Conservation (phyloP, 1,140 invertebrate genomes). For the Sitodiplosis mosellana region DNA sequence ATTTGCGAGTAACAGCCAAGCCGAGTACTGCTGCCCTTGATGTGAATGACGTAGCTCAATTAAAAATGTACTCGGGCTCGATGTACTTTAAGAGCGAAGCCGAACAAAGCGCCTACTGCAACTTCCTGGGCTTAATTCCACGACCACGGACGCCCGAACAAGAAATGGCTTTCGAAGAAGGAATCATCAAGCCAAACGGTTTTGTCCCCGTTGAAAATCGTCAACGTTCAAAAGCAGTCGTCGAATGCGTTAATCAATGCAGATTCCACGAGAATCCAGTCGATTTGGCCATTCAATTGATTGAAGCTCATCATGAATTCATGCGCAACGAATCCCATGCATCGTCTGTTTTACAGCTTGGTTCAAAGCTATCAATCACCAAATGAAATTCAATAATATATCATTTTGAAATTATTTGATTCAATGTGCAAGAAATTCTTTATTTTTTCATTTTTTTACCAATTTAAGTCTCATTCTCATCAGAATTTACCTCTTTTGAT, state of each 20-base stretch:
- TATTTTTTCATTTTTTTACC: too few species aligned
- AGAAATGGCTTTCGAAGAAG: neutral
- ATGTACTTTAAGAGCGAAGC: neutral
- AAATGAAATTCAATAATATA: too few species aligned
- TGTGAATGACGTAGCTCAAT: neutral
- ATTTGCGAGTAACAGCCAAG: neutral
- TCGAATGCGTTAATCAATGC: neutral
- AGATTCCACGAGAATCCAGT: neutral
- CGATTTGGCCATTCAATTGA: neutral
- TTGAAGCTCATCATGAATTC: neutral
- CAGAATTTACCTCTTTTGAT: too few species aligned
- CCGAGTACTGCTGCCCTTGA: neutral
- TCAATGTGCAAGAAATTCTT: too few species aligned
- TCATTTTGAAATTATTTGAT: too few species aligned
- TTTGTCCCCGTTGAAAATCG: neutral
- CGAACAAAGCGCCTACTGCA: neutral
- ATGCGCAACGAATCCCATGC: neutral
- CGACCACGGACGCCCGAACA: neutral
- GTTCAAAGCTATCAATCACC: neutral
- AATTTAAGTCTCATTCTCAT: too few species aligned
- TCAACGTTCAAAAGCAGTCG: neutral
- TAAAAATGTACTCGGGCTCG: neutral
- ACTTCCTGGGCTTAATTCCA: neutral
- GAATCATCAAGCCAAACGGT: neutral
- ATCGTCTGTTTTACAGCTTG: neutral